Conservation (phyloP, 2,113 vertebrate species). For the Chaetops frenatus region DNA sequence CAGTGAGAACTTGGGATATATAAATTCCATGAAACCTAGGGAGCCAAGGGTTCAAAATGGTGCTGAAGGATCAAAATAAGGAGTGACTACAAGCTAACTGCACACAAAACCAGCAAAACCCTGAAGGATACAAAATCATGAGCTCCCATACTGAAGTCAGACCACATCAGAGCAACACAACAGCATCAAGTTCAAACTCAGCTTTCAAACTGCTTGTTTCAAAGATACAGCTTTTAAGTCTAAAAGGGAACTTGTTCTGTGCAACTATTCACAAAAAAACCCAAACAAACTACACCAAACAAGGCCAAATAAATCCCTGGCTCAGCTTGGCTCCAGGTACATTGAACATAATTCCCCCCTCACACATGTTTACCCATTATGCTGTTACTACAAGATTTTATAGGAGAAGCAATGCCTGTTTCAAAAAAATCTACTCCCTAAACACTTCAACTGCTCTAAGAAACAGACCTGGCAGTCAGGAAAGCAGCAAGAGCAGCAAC, state of each 20-base stretch:
- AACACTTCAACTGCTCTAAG: not conserved
- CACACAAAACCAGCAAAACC: not conserved
- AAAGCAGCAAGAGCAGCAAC: not conserved
- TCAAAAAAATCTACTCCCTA: not conserved
- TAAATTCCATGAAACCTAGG: not conserved
- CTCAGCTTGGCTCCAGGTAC: not conserved
- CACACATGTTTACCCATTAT: rapidly evolving
- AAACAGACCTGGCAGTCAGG: not conserved
- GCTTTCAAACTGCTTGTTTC: not conserved
- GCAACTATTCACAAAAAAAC: not conserved
- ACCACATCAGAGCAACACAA: not conserved
- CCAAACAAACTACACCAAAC: not conserved
- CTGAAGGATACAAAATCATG: not conserved
- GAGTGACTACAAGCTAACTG: not conserved
- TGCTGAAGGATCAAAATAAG: not conserved
- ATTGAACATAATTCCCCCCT: not conserved
- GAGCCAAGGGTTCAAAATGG: not conserved
- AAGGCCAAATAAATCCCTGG: not conserved
- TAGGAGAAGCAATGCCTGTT: not conserved
- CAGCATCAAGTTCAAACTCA: not conserved
- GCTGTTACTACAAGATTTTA: not conserved
- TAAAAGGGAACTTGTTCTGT: not conserved
- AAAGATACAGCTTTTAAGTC: not conserved
- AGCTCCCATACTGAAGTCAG: not conserved
- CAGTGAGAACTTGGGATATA: not conserved